These are phyloP conservation scores for Oppia nitens DNA, from an alignment of 1,140 invertebrate genomes.

Conservation along the genomic window DNA sequence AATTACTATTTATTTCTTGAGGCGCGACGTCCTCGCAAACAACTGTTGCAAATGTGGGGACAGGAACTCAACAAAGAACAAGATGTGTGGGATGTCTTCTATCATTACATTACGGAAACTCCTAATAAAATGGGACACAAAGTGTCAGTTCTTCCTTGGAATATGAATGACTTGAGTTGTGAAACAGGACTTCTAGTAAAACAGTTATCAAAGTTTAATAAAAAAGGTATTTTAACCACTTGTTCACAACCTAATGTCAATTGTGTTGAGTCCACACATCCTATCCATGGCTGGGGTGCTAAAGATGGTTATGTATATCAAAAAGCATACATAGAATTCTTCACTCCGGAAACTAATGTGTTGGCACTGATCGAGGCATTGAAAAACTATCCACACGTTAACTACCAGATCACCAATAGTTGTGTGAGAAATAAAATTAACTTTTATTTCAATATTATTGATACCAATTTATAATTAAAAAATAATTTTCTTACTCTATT, in stretches of 20 bases:
- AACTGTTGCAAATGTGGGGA: constrained; percentile 39
- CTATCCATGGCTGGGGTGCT: constrained; percentile 39
- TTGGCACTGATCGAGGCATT: constrained; percentile 33
- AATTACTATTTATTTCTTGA: constrained; percentile 43
- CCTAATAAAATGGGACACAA: constrained; percentile 32
- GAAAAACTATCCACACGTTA: constrained; percentile 35
- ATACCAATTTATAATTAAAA: too few relatives aligned
- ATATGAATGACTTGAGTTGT: constrained; percentile 34
- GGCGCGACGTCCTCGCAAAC: constrained; percentile 31
- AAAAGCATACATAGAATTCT: constrained; percentile 43
- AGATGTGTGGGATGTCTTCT: constrained; percentile 42
- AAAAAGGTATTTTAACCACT: constrained; percentile 38
- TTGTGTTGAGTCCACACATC: constrained; percentile 35
- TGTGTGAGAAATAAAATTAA: constrained; percentile 29
- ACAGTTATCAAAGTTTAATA: constrained; percentile 34
- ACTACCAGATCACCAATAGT: constrained; percentile 39
- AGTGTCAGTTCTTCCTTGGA: constrained; percentile 38
- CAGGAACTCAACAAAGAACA: constrained; percentile 31
- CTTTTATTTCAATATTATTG: too few relatives aligned
- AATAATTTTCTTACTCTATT: too few relatives aligned
- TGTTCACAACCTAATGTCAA: constrained; percentile 42
- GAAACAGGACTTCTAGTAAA: constrained; percentile 37
- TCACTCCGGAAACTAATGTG: constrained; percentile 35
- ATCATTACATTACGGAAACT: constrained; percentile 32
- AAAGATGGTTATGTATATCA: constrained; percentile 42